Evolutionary conservation across 2,797 vertebrate genomes (phyloP), one percentile per base, ranked within the genome.

Genomic region (Sebastolobus altivelis): DNA sequence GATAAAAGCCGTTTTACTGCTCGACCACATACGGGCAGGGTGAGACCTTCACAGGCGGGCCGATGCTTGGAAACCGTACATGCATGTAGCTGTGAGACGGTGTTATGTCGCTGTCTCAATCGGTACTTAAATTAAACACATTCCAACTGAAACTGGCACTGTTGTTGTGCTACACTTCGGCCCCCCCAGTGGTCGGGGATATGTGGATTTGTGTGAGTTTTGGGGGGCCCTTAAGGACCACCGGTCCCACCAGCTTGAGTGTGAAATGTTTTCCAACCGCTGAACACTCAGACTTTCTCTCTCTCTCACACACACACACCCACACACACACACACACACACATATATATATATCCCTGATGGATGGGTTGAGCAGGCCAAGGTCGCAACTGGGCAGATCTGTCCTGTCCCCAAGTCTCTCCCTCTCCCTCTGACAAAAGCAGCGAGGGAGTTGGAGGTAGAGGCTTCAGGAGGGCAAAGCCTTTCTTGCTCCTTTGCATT

Each of bases 341-440:
- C 59, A 61, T 22, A 46, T 38, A 7, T 40, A 55, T 13, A 55
- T 13, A 37, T 79, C 88, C 83, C 93, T 95, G 95, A 96, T 96
- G 95, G 95, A 96, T 96, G 94, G 94, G 89, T 91, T 94, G 93
- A 93, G 87, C 92, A 95, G 94, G 93, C 94, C 94, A 95, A 95
- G 95, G 95, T 96, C 94, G 84, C 89, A 92, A 95, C 91, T 95
- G 90, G 92, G 92, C 92, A 94, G 91, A 95, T 96, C 93, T 81
- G 93, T 95, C 94, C 94, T 95, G 93, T 93, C 88, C 88, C 83
- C 77, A 71, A 85, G 81, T 88, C 84, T 89, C 87, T 90, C 84
- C 77, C 86, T 92, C 87, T 84, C 77, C 54, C 72, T 83, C 87
- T 90, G 91, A 96, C 95, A 96, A 95, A 95, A 91, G 92, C 93